Evolutionary conservation across 1,140 invertebrate species (phyloP).

Genomic region (Lithobius niger): DNA sequence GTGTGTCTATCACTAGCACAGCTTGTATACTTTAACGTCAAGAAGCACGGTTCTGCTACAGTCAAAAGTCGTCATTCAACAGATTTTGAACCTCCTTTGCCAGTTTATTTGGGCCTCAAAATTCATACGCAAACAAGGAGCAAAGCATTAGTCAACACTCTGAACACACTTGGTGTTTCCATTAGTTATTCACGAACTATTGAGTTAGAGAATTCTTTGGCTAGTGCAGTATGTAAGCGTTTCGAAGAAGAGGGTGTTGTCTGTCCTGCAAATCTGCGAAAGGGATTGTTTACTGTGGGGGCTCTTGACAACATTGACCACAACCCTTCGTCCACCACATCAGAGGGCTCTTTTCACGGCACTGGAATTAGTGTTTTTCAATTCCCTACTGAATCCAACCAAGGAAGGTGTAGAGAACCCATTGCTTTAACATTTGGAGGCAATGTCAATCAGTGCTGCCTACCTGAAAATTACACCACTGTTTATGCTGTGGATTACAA

Average conservation of each 20-base stretch:
- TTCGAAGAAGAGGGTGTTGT: constrained; percentile 10
- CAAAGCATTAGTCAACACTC: no score
- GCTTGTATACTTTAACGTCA: no score
- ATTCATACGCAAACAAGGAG: no score
- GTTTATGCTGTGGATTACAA: background rate
- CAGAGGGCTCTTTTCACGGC: constrained; percentile 14
- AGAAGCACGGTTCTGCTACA: no score
- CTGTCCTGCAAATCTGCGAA: constrained; percentile 10
- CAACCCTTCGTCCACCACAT: constrained; percentile 8
- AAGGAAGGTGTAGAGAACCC: constrained; percentile 6
- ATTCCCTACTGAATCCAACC: constrained; percentile 5
- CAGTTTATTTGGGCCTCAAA: no score
- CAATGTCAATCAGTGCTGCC: background rate
- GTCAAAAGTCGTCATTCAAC: no score
- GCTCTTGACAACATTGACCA: constrained; percentile 14
- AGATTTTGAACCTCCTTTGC: no score
- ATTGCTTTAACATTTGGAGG: background rate
- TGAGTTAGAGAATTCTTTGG: no score
- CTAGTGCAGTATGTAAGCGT: no score
- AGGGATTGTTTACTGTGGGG: constrained; percentile 11
- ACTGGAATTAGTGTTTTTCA: constrained; percentile 15
- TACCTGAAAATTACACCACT: background rate
- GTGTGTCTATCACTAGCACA: no score
- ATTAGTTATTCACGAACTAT: no score
- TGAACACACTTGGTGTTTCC: no score